Evolutionary conservation across 23 tunicate genomes (phyloP), one percentile per base, ranked within the genome.

Genomic region (Clavelina lepadiformis): DNA sequence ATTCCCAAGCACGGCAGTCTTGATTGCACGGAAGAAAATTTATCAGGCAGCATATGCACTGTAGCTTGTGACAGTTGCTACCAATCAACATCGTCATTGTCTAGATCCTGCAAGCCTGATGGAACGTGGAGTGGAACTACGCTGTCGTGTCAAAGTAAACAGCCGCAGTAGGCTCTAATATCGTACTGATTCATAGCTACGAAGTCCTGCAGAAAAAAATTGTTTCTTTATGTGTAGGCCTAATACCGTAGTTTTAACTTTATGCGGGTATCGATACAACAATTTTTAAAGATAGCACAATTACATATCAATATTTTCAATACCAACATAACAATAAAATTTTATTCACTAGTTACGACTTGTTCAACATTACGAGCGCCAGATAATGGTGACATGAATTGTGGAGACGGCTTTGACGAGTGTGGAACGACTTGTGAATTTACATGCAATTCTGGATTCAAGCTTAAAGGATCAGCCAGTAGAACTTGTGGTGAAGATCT

Each of bases 341-440:
- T n/a, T n/a, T n/a, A n/a, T n/a, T n/a, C n/a, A n/a, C n/a, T 63
- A 79, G 85, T 58, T 20, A 52, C 85, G 3, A 67, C 56, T 23
- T 93, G 98, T 58, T 20, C 74, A n/a, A 69, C 81, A 19, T 47
- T 93, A 21, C 57, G 92, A 38, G 67, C 80, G 18, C 98, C 98
- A 22, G 63, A 63, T 1, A 74, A 93, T 79, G 94, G 98, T 5
- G 46, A 6, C 23, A 85, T 86, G 69, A 67, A 75, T 32, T 93
- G 98, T 41, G 75, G 67, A 2, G 91, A 46, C 3, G 58, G 73
- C 19, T 22, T 56, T 0, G 67, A 93, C 44, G 98, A 85, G 44
- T 93, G 98, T 62, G 98, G 98, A 6, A 63, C 71, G 47, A 66
- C 80, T 3, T 93, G 98, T 38, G 2, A 33, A 20, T 86, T 85